phyloP scores from a whole-genome alignment of 2,888 invertebrate species.

The Coleophora deauratella region DNA sequence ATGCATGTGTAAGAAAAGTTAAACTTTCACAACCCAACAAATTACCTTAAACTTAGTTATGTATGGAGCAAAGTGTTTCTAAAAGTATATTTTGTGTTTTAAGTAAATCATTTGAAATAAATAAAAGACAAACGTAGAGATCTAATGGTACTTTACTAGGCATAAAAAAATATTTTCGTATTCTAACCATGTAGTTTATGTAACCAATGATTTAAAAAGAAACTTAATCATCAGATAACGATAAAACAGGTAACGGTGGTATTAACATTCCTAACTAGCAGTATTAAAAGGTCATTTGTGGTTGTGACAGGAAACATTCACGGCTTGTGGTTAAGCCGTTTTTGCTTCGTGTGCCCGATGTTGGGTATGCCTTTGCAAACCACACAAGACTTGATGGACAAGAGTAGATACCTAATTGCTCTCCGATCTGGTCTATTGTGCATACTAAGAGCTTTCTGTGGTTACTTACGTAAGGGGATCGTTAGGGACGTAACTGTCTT shows the following conservation, averaged over 20 bases:
- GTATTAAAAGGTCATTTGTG: slow-evolving; percentile 63
- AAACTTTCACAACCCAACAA: too few relatives aligned
- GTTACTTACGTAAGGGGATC: too few relatives aligned
- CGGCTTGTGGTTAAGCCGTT: slow-evolving; percentile 50
- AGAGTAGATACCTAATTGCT: slow-evolving; percentile 29
- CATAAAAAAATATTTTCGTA: too few relatives aligned
- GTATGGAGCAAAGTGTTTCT: too few relatives aligned
- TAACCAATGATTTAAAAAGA: slow-evolving; percentile 8
- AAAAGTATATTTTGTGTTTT: too few relatives aligned
- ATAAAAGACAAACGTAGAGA: too few relatives aligned
- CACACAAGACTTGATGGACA: slow-evolving; percentile 19
- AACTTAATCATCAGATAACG: slow-evolving; percentile 23
- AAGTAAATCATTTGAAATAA: too few relatives aligned
- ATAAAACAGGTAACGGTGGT: slow-evolving; percentile 29
- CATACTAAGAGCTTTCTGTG: neutral
- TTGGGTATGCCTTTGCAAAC: slow-evolving; percentile 30
- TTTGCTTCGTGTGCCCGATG: slow-evolving; percentile 37
- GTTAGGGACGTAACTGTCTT: too few relatives aligned
- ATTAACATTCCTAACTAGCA: slow-evolving; percentile 49
- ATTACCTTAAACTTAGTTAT: too few relatives aligned
- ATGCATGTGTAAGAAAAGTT: too few relatives aligned
- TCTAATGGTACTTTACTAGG: too few relatives aligned
- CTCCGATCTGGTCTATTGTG: slow-evolving; percentile 20
- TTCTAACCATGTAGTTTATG: slow-evolving; percentile 1
- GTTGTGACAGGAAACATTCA: slow-evolving; percentile 54